phyloP scores from a whole-genome alignment of 2,888 invertebrate genomes.

The Phymatocera aterrima region DNA sequence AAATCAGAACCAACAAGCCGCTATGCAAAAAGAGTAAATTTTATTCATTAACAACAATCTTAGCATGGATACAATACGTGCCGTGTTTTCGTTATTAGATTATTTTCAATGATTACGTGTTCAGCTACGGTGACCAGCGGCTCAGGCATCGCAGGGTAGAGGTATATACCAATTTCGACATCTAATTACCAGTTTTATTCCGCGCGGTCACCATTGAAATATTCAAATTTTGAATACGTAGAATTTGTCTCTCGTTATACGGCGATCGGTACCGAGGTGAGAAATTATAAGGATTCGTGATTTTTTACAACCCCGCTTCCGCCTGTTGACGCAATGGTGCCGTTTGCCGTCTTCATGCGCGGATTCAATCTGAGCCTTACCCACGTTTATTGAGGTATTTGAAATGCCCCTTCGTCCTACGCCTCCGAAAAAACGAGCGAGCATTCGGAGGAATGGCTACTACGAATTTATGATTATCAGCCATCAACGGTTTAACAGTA shows the following conservation, averaged over 20 bases:
- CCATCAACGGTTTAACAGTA: conserved; percentile 26
- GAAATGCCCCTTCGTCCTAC: conserved; percentile 41
- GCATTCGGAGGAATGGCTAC: conserved; percentile 20
- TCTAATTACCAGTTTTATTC: conserved; percentile 12
- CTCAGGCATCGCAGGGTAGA: not conserved
- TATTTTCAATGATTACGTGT: not conserved
- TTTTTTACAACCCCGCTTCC: conserved; percentile 35
- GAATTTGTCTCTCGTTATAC: not conserved
- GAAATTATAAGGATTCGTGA: conserved; percentile 24
- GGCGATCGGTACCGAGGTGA: not conserved
- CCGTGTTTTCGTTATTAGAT: not conserved
- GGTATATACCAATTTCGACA: not conserved
- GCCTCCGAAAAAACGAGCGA: conserved; percentile 1
- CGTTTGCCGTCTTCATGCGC: conserved; percentile 15
- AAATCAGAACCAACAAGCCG: too few relatives aligned
- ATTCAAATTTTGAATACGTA: conserved; percentile 1
- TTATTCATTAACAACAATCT: not conserved
- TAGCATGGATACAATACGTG: not conserved
- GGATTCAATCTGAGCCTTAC: conserved; percentile 34
- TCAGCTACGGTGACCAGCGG: not conserved
- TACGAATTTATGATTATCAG: conserved; percentile 41
- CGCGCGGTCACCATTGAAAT: not conserved
- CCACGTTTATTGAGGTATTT: conserved; percentile 35
- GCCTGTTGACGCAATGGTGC: conserved; percentile 22
- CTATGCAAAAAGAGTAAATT: not conserved